Conservation (phyloP, 2,113 vertebrate genomes). For the Kryptolebias marmoratus region DNA sequence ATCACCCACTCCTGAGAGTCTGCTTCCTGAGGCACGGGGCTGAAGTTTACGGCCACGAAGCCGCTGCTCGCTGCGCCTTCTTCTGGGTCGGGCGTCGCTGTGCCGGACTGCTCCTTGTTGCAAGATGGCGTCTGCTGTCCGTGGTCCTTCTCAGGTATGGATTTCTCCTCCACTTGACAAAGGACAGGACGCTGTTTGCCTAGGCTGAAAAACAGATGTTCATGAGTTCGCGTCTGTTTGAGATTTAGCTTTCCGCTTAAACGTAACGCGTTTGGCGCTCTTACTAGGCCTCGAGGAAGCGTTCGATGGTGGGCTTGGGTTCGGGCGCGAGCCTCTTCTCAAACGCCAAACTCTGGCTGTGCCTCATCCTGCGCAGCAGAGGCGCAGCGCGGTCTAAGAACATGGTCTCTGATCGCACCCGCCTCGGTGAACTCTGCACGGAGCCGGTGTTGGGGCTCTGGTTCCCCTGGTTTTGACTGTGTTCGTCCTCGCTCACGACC, state of each 20-base stretch:
- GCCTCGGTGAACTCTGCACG: conserved; percentile 89
- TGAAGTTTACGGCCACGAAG: conserved; percentile 93
- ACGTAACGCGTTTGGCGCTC: conserved; percentile 22
- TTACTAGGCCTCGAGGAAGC: conserved; percentile 94
- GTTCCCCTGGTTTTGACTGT: conserved; percentile 91
- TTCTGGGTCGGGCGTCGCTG: conserved; percentile 84
- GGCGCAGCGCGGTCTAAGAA: conserved; percentile 90
- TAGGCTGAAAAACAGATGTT: conserved; percentile 78
- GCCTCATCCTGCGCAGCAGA: conserved; percentile 89
- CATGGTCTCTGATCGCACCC: conserved; percentile 92
- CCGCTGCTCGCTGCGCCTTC: conserved; percentile 90
- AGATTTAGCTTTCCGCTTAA: not conserved
- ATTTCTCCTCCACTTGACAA: conserved; percentile 77
- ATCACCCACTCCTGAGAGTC: conserved; percentile 98
- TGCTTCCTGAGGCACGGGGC: conserved; percentile 89
- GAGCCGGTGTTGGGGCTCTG: conserved; percentile 90
- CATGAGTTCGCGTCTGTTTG: not conserved
- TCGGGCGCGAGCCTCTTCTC: conserved; percentile 93
- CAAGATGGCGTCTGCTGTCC: conserved; percentile 81
- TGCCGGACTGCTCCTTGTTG: conserved; percentile 87
- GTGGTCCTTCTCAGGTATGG: conserved; percentile 73
- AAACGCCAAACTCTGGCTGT: conserved; percentile 95
- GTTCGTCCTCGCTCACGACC: conserved; percentile 94
- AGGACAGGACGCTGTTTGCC: conserved; percentile 87
- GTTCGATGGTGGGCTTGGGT: conserved; percentile 93